Conservation (phyloP, 2,888 invertebrate species). For the Drosophila stalkeri region DNA sequence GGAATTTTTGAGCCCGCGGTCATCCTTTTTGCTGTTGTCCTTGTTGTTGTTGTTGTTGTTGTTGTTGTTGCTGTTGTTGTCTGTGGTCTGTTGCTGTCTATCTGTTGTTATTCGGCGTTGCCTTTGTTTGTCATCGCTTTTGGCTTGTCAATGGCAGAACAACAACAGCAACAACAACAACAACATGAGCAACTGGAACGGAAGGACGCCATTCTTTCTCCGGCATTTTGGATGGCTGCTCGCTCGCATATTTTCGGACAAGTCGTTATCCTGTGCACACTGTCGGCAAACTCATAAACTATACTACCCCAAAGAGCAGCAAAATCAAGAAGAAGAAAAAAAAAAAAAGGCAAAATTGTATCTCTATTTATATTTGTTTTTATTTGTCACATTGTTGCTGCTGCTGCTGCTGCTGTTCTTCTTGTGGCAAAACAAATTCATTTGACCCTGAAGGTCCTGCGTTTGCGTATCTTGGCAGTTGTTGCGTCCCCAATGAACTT, state of each 20-base stretch:
- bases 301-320: slow-evolving; percentile 14
- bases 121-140: slow-evolving; percentile 58
- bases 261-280: slow-evolving; percentile 19
- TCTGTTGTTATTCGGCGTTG: slow-evolving; percentile 47
- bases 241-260: slow-evolving; percentile 22
- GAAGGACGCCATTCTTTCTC: slow-evolving; percentile 60
- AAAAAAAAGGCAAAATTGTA: slow-evolving; percentile 4
- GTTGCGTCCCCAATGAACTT: slow-evolving; percentile 29
- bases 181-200: slow-evolving; percentile 31
- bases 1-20: slow-evolving; percentile 60
- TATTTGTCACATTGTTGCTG: slow-evolving; percentile 23
- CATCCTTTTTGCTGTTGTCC: too few species aligned
- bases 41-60: too few species aligned
- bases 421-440: slow-evolving; percentile 38
- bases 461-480: slow-evolving; percentile 12
- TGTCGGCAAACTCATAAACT: slow-evolving; percentile 46
- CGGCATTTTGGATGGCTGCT: slow-evolving; percentile 46
- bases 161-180: slow-evolving; percentile 26
- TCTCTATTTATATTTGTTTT: slow-evolving; percentile 30
- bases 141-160: slow-evolving; percentile 47
- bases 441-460: slow-evolving; percentile 54
- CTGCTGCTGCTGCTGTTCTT: slow-evolving; percentile 10
- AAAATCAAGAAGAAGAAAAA: background rate
- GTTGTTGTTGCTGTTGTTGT: slow-evolving; percentile 21
- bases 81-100: slow-evolving; percentile 50